Base-by-base conservation (phyloP, 2,888 invertebrate species). In the Gonocerus acuteangulatus region DNA sequence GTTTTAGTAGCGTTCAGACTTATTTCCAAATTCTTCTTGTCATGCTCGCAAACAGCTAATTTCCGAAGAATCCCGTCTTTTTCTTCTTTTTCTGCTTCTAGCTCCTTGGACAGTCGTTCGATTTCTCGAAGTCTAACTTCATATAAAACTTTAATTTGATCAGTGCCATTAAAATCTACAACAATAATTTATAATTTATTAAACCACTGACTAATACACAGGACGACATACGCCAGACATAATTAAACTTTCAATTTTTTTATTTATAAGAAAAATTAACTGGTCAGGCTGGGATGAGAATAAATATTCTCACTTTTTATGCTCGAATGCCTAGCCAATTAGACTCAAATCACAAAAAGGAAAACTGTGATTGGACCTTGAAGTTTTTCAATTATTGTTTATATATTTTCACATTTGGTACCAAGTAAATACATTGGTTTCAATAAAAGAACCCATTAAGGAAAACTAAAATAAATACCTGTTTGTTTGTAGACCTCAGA, bases 131-230 rank as follows among this genome's bases (percentile, higher is more conserved):
- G 42, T 34, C 67, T 47, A 13, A 67, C 62, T 23, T 67, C 67
- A 32, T 66, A 66, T 1, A 68, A 48, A 15, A 67, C 61, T 51
- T 66, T 62, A 11, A 68, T 47, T 42, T 68, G 66, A 11, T 67
- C 62, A 19, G 60, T 48, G 45, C 66, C 63, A 49, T 65, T 62
- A 2, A 58, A 23, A 15, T 61, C 62, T 65, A 27, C 15, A 54
- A 27, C 4, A 27, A 9, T 27, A 27, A 27, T n/a, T n/a, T n/a
- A n/a, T n/a, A n/a, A n/a, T n/a, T n/a, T n/a, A n/a, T n/a, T n/a
- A n/a, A n/a, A n/a, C n/a, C n/a, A n/a, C n/a, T n/a, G n/a, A n/a
- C n/a, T n/a, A n/a, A n/a, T n/a, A n/a, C n/a, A n/a, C n/a, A n/a
- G n/a, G 7, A 51, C 7, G 7, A 42, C 7, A 9, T 11, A 15